Evolutionary conservation across 2,888 invertebrate genomes (phyloP).

Genomic region (Acleris cristana): DNA sequence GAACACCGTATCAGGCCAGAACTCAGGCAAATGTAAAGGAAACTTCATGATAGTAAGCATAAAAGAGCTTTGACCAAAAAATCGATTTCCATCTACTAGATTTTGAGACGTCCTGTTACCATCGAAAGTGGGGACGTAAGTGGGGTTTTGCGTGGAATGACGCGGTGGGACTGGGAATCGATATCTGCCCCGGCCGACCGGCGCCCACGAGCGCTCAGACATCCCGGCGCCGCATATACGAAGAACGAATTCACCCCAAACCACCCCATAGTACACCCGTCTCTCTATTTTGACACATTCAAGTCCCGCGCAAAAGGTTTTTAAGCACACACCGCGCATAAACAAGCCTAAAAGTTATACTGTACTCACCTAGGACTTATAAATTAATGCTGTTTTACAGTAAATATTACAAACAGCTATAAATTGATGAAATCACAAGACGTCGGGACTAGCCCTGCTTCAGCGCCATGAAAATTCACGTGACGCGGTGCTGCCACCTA

Average conservation of each 20-base stretch:
- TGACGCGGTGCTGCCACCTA: conserved; percentile 85
- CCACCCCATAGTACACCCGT: conserved; percentile 66
- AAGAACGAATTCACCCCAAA: conserved; percentile 68
- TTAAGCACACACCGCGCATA: conserved; percentile 41
- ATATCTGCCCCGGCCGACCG: conserved; percentile 60
- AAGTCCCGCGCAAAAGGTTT: conserved; percentile 72
- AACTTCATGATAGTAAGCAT: conserved; percentile 21
- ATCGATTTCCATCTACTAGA: conserved; percentile 62
- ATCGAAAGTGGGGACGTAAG: conserved; percentile 49
- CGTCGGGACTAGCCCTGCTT: conserved; percentile 83
- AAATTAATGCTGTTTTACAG: conserved; percentile 77
- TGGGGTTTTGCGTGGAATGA: conserved; percentile 57
- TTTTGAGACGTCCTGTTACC: conserved; percentile 47
- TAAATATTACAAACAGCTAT: conserved; percentile 78
- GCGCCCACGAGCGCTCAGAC: conserved; percentile 72
- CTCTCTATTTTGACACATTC: conserved; percentile 69
- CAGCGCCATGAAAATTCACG: conserved; percentile 86
- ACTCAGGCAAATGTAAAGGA: conserved; percentile 14
- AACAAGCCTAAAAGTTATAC: conserved; percentile 47
- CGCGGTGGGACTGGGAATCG: conserved; percentile 61
- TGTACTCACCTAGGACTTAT: conserved; percentile 75
- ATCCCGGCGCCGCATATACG: conserved; percentile 68
- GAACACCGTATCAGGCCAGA: conserved; percentile 21
- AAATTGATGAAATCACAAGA: conserved; percentile 83
- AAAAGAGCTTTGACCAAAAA: conserved; percentile 54